Evolutionary conservation across 2,888 invertebrate genomes (phyloP).

Genomic region (Tuta absoluta): DNA sequence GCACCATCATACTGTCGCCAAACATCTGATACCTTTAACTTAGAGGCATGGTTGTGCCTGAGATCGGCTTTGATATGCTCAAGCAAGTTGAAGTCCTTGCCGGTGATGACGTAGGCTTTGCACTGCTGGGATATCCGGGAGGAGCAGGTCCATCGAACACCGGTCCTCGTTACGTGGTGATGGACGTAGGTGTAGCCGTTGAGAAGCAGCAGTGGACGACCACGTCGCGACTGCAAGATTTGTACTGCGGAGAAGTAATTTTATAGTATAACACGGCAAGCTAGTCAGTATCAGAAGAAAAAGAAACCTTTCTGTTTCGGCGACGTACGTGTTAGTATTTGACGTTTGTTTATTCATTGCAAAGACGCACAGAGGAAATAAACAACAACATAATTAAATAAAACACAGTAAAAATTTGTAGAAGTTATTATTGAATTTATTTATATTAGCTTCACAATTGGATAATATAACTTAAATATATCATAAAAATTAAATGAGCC

Average conservation of each 20-base stretch:
- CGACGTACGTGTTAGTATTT: too few relatives aligned
- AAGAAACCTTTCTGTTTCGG: too few relatives aligned
- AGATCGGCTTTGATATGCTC: constrained; percentile 23
- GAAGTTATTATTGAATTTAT: too few relatives aligned
- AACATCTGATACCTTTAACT: not conserved
- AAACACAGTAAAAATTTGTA: too few relatives aligned
- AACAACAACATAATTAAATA: too few relatives aligned
- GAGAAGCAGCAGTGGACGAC: constrained; percentile 35
- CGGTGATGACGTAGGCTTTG: constrained; percentile 34
- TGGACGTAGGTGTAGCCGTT: constrained; percentile 33
- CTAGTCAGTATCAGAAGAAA: too few relatives aligned
- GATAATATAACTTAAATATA: too few relatives aligned
- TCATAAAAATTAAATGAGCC: too few relatives aligned
- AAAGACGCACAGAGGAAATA: too few relatives aligned
- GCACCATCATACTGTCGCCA: constrained; percentile 16
- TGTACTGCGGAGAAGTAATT: constrained; percentile 27
- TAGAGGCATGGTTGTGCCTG: constrained; percentile 26
- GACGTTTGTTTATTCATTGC: too few relatives aligned
- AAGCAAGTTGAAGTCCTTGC: constrained; percentile 19
- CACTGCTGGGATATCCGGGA: constrained; percentile 35
- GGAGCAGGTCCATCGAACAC: constrained; percentile 37
- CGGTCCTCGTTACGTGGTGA: constrained; percentile 27
- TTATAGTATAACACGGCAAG: too few relatives aligned
- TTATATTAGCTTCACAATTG: too few relatives aligned
- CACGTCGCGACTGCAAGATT: constrained; percentile 33